Percentiles rank a stretch among this genome's conserved stretches.
Conservation (phyloP, 2,113 vertebrate genomes). For the Petrocephalus microphthalmus region DNA sequence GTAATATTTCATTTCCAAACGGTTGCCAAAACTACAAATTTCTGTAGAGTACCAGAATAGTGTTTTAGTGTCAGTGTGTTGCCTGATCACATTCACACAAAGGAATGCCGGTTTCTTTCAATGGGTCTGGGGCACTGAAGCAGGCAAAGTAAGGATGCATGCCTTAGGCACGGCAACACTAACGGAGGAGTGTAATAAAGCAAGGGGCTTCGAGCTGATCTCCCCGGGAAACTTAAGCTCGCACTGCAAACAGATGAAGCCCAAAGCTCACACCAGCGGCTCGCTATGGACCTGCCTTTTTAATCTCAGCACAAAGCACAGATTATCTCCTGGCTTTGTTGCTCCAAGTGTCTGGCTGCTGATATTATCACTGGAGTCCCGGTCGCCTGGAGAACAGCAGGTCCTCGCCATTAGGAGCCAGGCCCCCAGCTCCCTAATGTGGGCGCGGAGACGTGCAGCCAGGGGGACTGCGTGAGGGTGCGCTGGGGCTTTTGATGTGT, state of each 20-base stretch:
- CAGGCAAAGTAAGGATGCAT: background rate
- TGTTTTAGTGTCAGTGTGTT: background rate
- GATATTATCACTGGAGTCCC: background rate
- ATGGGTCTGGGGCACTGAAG: background rate
- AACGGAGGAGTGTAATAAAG: background rate
- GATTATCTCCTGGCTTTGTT: constrained; percentile 16
- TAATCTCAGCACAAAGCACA: constrained; percentile 9
- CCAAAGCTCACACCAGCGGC: background rate
- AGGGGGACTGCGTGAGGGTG: background rate
- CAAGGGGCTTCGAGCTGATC: background rate
- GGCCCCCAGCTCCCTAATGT: background rate
- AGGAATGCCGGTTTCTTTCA: constrained; percentile 1
- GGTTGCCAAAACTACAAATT: background rate
- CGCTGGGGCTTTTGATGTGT: constrained; percentile 1
- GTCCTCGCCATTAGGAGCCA: background rate
- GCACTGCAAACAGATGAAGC: background rate
- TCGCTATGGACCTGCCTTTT: background rate
- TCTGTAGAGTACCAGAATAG: background rate
- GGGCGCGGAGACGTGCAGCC: background rate
- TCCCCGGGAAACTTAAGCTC: background rate
- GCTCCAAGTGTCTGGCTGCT: constrained; percentile 11
- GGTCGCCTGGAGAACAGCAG: constrained; percentile 10
- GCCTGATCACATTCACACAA: background rate
- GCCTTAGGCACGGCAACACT: background rate
- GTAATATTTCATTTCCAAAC: background rate